Evolutionary conservation across 2,888 invertebrate species (phyloP).

Genomic region (Cheilosia impressa): DNA sequence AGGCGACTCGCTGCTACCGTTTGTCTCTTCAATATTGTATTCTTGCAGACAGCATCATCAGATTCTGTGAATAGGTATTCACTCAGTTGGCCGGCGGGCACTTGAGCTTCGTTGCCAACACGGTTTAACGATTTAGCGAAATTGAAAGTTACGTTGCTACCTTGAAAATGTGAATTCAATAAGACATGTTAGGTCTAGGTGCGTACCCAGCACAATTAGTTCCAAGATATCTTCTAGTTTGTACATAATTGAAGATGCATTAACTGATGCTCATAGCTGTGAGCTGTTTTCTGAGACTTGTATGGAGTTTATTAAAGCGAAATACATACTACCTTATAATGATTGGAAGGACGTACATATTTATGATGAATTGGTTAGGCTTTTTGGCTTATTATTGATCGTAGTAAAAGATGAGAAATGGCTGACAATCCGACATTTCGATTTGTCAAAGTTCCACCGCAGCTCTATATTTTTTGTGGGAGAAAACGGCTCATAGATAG

Average conservation of each 20-base stretch:
- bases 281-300: not conserved
- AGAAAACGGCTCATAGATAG: no score
- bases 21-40: not conserved
- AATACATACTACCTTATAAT: not conserved
- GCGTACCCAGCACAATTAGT: not conserved
- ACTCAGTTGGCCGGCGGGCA: conserved; percentile 10
- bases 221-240: not conserved
- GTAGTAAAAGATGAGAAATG: no score
- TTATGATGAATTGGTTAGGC: no score
- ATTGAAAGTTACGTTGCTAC: conserved; percentile 53
- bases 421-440: no score
- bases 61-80: conserved; percentile 6
- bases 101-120: conserved; percentile 26
- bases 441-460: no score
- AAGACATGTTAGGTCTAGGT: not conserved
- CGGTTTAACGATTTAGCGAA: conserved; percentile 35
- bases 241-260: conserved; percentile 26
- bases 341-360: no score
- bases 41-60: conserved; percentile 6
- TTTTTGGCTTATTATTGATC: no score
- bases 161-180: conserved; percentile 30
- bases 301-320: not conserved
- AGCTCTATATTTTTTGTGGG: no score
- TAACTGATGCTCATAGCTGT: conserved; percentile 21
- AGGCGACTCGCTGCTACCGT: conserved; percentile 13